These are phyloP conservation scores for Chrysomela aeneicollis DNA, from an alignment of 2,888 invertebrate genomes.

Conservation along the genomic window DNA sequence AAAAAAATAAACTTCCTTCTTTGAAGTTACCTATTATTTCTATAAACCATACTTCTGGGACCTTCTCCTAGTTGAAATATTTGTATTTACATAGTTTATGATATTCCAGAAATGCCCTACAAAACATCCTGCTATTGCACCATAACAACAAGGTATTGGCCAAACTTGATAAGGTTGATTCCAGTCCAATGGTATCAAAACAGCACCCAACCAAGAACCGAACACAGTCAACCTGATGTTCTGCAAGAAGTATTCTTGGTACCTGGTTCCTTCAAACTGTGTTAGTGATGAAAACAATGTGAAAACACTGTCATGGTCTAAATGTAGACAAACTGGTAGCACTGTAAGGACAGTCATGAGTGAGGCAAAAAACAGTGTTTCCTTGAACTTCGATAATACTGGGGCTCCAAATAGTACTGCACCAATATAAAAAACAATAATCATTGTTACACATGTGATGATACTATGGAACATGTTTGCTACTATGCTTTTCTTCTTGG, in stretches of 20 bases:
- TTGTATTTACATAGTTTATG: slow-evolving; percentile 18
- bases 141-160: slow-evolving; percentile 77
- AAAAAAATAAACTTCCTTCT: no score
- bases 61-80: slow-evolving; percentile 15
- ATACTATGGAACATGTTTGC: slow-evolving; percentile 61
- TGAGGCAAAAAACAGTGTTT: slow-evolving; percentile 72
- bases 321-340: slow-evolving; percentile 69
- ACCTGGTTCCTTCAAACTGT: slow-evolving; percentile 63
- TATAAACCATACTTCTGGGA: slow-evolving; percentile 29
- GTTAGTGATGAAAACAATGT: slow-evolving; percentile 66
- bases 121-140: slow-evolving; percentile 71
- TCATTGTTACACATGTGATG: slow-evolving; percentile 61
- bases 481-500: slow-evolving; percentile 49
- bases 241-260: slow-evolving; percentile 67
- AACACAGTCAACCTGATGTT: slow-evolving; percentile 69
- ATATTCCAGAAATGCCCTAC: slow-evolving; percentile 41
- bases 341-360: slow-evolving; percentile 70
- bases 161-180: slow-evolving; percentile 87
- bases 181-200: slow-evolving; percentile 91
- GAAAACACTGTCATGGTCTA: slow-evolving; percentile 68
- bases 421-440: slow-evolving; percentile 66
- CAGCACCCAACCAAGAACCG: slow-evolving; percentile 86
- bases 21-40: slow-evolving; percentile 5
- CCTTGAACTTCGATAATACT: slow-evolving; percentile 68
- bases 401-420: slow-evolving; percentile 77